Percentiles rank a stretch among this genome's conserved stretches.
Conservation (phyloP, 2,888 invertebrate species). For the Noctua fimbriata region DNA sequence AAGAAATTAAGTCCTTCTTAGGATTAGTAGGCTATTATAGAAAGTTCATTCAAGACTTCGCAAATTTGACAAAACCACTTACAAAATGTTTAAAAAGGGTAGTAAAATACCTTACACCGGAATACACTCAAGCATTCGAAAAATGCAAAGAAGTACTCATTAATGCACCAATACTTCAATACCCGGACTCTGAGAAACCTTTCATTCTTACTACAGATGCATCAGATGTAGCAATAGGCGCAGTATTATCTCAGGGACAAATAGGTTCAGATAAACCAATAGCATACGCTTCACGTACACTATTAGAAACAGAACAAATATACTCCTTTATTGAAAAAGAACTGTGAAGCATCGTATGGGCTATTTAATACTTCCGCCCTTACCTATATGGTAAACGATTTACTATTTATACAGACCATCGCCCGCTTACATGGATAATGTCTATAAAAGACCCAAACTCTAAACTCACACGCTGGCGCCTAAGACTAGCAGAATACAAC, state of each 20-base stretch:
- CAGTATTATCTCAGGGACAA: constrained; percentile 67
- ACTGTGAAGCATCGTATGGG: constrained; percentile 74
- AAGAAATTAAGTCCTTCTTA: background rate
- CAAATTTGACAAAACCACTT: background rate
- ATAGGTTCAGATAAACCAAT: constrained; percentile 67
- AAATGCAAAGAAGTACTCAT: background rate
- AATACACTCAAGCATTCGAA: background rate
- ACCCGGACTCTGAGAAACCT: constrained; percentile 72
- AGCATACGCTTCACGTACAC: constrained; percentile 64
- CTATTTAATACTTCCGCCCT: constrained; percentile 61
- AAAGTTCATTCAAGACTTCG: background rate
- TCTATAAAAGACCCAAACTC: constrained; percentile 73
- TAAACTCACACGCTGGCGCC: constrained; percentile 58
- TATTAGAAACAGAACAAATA: constrained; percentile 62
- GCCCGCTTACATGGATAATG: constrained; percentile 72
- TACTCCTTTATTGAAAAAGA: constrained; percentile 74
- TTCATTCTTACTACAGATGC: constrained; percentile 69
- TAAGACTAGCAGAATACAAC: background rate
- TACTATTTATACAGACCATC: constrained; percentile 75
- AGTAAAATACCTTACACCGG: background rate
- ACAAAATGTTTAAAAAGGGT: background rate
- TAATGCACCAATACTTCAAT: constrained; percentile 35
- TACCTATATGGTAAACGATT: constrained; percentile 76
- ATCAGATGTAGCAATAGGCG: constrained; percentile 66
- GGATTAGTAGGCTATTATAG: constrained; percentile 4